These are phyloP conservation scores for Xenentodon cancila DNA, from an alignment of 2,797 vertebrate genomes.

Conservation along the genomic window DNA sequence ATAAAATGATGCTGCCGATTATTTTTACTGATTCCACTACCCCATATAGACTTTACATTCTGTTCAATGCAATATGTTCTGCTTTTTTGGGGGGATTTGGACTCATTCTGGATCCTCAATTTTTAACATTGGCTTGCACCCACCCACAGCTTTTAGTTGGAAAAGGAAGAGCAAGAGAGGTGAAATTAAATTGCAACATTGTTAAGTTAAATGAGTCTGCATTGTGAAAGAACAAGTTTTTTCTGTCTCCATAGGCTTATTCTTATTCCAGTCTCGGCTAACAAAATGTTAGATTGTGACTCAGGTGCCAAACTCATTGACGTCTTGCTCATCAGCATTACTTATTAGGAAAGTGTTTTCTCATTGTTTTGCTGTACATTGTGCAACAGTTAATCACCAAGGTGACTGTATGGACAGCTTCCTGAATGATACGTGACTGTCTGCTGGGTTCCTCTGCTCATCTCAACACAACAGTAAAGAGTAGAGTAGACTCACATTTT, in stretches of 20 bases:
- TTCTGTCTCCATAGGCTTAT: neutral
- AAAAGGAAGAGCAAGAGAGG: conserved; percentile 27
- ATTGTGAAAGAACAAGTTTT: neutral
- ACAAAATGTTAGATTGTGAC: neutral
- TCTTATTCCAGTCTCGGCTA: conserved; percentile 7
- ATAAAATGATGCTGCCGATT: neutral
- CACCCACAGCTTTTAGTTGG: conserved; percentile 33
- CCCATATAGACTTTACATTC: conserved; percentile 2
- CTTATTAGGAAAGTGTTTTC: conserved; percentile 4
- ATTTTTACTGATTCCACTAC: neutral
- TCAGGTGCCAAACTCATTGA: conserved; percentile 1
- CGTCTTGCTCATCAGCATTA: neutral
- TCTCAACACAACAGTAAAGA: conserved; percentile 59
- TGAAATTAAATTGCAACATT: conserved; percentile 14
- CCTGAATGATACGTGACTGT: conserved; percentile 63
- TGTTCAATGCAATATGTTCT: conserved; percentile 12
- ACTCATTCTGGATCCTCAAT: conserved; percentile 21
- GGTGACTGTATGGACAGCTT: conserved; percentile 38
- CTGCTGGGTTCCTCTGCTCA: conserved; percentile 56
- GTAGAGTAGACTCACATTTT: conserved; percentile 24
- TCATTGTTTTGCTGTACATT: conserved; percentile 16
- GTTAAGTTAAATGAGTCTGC: conserved; percentile 10
- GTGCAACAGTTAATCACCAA: conserved; percentile 28
- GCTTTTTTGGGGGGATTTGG: conserved; percentile 7
- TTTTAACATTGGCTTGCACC: conserved; percentile 34